Evolutionary conservation across 1,140 invertebrate genomes (phyloP).

Genomic region (Ridgeia piscesae): DNA sequence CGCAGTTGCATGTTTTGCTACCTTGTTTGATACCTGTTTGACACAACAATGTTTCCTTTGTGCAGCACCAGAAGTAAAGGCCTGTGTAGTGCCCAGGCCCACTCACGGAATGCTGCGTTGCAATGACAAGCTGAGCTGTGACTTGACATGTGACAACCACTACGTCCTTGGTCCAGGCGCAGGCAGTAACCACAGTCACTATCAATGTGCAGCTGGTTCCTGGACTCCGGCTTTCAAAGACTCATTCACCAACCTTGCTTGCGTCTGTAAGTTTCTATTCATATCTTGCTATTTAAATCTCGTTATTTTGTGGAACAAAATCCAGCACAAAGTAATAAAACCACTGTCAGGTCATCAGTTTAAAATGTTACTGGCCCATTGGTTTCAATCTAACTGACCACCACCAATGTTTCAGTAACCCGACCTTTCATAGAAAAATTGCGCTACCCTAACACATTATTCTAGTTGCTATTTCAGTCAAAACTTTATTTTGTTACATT

Average conservation of each 20-base stretch:
- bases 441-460: no score
- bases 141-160: not conserved
- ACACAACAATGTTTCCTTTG: not conserved
- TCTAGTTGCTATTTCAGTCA: no score
- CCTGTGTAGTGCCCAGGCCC: not conserved
- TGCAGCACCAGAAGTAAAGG: not conserved
- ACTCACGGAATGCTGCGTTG: not conserved
- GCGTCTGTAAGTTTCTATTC: not conserved
- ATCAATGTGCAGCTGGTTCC: not conserved
- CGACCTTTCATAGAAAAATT: no score
- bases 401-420: no score
- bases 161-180: not conserved
- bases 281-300: no score
- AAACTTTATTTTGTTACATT: no score
- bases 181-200: not conserved
- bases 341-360: no score
- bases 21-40: not conserved
- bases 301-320: no score
- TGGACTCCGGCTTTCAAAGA: not conserved
- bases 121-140: not conserved
- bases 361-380: no score
- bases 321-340: no score
- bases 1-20: not conserved
- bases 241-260: not conserved
- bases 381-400: no score